A percentile compares a stretch with the other conserved stretches of the same genome.
Conservation (phyloP, 2,113 vertebrate genomes). For the Bubo blakistoni region DNA sequence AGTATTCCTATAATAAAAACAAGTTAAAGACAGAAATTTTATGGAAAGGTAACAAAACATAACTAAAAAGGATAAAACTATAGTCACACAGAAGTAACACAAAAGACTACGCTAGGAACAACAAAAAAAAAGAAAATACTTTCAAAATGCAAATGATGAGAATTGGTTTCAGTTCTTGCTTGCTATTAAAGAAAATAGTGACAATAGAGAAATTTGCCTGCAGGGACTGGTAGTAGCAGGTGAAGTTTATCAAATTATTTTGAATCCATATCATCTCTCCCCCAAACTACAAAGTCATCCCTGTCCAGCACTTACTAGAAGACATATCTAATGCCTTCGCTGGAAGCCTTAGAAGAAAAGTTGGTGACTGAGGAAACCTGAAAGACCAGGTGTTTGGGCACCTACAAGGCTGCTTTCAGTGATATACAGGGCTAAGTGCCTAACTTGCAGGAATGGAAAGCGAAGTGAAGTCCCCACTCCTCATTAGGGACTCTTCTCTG, state of each 20-base stretch:
- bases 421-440: not conserved
- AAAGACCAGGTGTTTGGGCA: not conserved
- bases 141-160: not conserved
- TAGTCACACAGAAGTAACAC: not conserved
- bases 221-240: not conserved
- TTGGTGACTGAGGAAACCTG: not conserved
- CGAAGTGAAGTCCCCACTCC: fast-evolving
- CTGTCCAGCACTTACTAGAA: not conserved
- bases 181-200: not conserved
- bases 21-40: not conserved
- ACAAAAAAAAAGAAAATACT: not conserved
- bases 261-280: not conserved
- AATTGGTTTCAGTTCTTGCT: not conserved
- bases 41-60: not conserved
- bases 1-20: not conserved
- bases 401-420: not conserved
- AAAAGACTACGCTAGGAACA: not conserved
- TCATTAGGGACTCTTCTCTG: no score
- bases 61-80: not conserved
- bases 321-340: not conserved
- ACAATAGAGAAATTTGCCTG: not conserved
- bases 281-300: not conserved
- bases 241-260: not conserved
- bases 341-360: not conserved
- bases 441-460: not conserved